Base-by-base conservation (phyloP, 2,797 vertebrate genomes). In the Bradypodion ventrale region DNA sequence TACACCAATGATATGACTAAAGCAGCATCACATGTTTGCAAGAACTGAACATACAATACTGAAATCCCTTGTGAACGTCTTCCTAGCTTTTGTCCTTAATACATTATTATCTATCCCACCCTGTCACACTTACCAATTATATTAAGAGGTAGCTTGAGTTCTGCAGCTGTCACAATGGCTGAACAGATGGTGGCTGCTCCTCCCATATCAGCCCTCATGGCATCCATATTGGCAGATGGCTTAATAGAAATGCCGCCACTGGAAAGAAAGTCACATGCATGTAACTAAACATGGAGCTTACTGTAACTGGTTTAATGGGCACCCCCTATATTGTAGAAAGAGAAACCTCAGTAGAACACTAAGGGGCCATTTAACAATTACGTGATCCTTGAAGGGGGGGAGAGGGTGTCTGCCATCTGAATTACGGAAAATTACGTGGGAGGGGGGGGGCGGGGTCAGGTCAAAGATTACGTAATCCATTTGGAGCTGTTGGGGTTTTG, bases 181-280 rank as follows among this genome's bases (percentile, higher is more conserved):
- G 98, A 97, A 78, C 97, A 99, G 66, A 99, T 93, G 0, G 97
- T 98, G 40, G 99, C 99, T 7, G 98, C 98, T 77, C 99, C 99
- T 0, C 98, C 98, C 99, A 99, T 99, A 86, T 99, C 98, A 0
- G 97, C 99, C 93, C 98, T 96, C 98, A 99, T 99, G 0, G 96
- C 97, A 87, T 99, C 99, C 99, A 99, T 99, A 1, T 97, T 98
- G 0, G 97, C 94, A 0, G 98, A 96, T 0, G 98, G 96, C 94
- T 99, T 99, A 91, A 99, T 95, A n/a, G 98, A 99, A 94, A 99
- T 99, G 42, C 98, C 99, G 42, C 98, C 99, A 2, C 99, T 99
- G 84, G 10, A 82, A 88, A 82, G 25, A 12, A 40, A 25, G 21
- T 29, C 62, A 86, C 6, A 83, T 21, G 7, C 37, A 15, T 46